phyloP scores from a whole-genome alignment of 2,888 invertebrate species.

The Drosophila paracracens region DNA sequence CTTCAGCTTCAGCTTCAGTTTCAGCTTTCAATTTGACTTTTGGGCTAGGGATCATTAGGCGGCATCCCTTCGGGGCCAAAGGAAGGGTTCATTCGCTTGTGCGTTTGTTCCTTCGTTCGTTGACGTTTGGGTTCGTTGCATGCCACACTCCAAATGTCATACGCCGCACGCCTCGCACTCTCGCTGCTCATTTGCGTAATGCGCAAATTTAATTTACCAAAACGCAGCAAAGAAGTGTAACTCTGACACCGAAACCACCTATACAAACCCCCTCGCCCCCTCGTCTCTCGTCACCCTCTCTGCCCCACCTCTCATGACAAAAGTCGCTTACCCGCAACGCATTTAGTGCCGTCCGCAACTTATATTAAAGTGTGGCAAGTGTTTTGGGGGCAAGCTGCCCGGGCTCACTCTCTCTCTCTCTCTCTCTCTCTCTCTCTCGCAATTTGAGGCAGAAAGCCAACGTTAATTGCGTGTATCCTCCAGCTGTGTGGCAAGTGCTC shows the following conservation, averaged over 20 bases:
- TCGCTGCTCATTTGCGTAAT: constrained; percentile 81
- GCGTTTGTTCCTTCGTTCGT: constrained; percentile 14
- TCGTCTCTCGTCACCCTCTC: background rate
- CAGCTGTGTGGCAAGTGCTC: constrained; percentile 59
- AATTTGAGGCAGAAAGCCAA: constrained; percentile 57
- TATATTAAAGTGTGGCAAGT: constrained; percentile 51
- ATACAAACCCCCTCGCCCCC: background rate
- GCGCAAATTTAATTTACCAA: constrained; percentile 81
- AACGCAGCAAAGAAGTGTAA: constrained; percentile 60
- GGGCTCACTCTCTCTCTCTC: background rate
- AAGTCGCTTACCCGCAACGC: constrained; percentile 71
- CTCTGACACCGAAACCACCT: background rate
- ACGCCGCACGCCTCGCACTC: constrained; percentile 17
- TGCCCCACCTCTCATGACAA: constrained; percentile 9
- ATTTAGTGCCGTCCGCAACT: constrained; percentile 63
- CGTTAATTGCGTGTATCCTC: constrained; percentile 80
- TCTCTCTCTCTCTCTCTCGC: background rate
- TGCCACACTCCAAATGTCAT: constrained; percentile 23
- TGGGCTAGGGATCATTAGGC: constrained; percentile 79
- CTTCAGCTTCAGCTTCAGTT: constrained; percentile 1
- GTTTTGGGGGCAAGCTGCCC: constrained; percentile 21
- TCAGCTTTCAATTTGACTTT: constrained; percentile 48
- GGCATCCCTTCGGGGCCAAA: constrained; percentile 18
- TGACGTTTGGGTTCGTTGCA: constrained; percentile 31
- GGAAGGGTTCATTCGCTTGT: constrained; percentile 32